Evolutionary conservation across 2,113 vertebrate species (phyloP).

Genomic region (Laticauda colubrina): DNA sequence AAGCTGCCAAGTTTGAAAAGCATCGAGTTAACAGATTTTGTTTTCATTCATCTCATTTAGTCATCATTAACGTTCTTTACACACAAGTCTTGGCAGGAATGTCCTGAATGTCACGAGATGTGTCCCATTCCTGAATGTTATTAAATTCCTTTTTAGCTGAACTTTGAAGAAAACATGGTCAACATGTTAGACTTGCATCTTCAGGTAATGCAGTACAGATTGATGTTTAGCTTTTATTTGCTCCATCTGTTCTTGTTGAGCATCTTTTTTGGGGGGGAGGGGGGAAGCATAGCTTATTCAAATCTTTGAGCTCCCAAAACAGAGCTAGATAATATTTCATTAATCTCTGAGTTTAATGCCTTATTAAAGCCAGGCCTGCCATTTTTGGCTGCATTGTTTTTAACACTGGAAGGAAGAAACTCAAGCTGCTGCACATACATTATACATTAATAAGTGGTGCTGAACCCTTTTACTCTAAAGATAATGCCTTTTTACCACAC

Average conservation of each 20-base stretch:
- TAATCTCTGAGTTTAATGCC: slow-evolving; percentile 62
- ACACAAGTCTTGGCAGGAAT: background rate
- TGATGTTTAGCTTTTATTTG: slow-evolving; percentile 35
- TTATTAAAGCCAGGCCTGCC: slow-evolving; percentile 39
- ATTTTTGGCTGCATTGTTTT: slow-evolving; percentile 45
- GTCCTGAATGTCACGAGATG: background rate
- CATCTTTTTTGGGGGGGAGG: slow-evolving; percentile 33
- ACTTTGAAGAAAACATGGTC: background rate
- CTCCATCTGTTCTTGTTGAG: slow-evolving; percentile 34
- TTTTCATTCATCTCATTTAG: background rate
- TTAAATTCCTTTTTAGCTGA: background rate
- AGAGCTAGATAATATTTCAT: slow-evolving; percentile 62
- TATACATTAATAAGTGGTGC: background rate
- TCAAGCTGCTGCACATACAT: slow-evolving; percentile 52
- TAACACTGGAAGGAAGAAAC: background rate
- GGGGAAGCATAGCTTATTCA: slow-evolving; percentile 41
- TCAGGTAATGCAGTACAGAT: slow-evolving; percentile 13
- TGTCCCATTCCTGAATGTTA: background rate
- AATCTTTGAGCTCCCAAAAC: slow-evolving; percentile 53
- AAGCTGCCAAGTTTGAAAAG: background rate
- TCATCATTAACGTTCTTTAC: background rate
- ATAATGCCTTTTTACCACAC: background rate
- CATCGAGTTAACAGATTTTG: background rate
- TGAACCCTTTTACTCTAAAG: background rate
- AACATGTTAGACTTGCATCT: background rate